phyloP scores from a whole-genome alignment of 2,797 vertebrate species.

The Cynopterus sphinx region DNA sequence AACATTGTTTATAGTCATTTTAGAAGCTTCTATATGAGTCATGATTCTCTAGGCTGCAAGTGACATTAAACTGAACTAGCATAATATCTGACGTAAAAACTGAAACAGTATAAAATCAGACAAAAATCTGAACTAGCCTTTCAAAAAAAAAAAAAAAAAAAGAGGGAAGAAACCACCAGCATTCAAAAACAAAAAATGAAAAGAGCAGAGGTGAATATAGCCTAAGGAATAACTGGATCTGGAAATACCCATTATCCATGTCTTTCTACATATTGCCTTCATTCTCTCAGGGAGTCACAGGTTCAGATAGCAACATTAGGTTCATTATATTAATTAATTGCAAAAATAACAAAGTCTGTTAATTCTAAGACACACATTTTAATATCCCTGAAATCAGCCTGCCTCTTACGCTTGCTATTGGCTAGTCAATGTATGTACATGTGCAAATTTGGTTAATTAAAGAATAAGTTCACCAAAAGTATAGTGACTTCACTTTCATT shows the following conservation, averaged over 20 bases:
- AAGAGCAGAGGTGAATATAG: neutral
- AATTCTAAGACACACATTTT: neutral
- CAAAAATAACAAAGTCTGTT: neutral
- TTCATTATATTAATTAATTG: neutral
- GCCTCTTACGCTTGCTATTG: neutral
- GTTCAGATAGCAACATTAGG: neutral
- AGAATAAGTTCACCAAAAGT: neutral
- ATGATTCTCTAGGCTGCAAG: neutral
- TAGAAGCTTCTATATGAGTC: constrained; percentile 6
- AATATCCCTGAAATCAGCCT: neutral
- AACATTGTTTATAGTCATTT: neutral
- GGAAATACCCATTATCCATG: neutral
- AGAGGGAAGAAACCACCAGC: neutral
- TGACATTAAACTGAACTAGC: neutral
- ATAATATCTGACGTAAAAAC: neutral
- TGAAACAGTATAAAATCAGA: neutral
- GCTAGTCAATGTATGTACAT: neutral
- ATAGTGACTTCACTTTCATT: neutral
- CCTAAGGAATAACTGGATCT: neutral
- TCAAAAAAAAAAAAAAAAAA: neutral
- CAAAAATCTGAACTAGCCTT: neutral
- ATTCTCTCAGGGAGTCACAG: neutral
- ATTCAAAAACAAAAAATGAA: neutral
- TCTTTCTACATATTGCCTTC: neutral
- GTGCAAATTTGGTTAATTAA: neutral